Conservation (phyloP, 2,888 invertebrate species). For the Limnephilus marmoratus region DNA sequence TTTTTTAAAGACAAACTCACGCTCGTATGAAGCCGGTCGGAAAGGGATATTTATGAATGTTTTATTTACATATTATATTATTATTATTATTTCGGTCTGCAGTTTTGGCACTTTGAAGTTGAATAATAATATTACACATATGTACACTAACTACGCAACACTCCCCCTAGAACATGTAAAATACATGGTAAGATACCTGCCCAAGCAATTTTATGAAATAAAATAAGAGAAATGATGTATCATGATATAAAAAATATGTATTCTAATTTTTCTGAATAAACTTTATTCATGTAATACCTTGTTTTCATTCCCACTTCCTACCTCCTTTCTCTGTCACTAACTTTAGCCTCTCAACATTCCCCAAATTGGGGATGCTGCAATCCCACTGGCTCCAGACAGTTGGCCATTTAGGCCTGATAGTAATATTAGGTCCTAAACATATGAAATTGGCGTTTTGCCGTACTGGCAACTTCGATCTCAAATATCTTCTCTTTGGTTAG, state of each 20-base stretch:
- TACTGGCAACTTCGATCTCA: too few relatives aligned
- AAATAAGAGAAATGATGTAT: slow-evolving; percentile 58
- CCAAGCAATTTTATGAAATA: slow-evolving; percentile 63
- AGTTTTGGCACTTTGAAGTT: slow-evolving; percentile 55
- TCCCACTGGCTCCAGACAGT: too few relatives aligned
- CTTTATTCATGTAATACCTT: slow-evolving; percentile 58
- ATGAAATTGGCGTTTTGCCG: too few relatives aligned
- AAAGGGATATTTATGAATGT: not conserved
- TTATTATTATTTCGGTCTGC: not conserved
- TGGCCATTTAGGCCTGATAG: too few relatives aligned
- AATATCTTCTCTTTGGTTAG: too few relatives aligned
- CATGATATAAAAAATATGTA: slow-evolving; percentile 61
- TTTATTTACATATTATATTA: not conserved
- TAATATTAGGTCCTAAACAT: too few relatives aligned
- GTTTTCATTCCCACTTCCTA: not conserved
- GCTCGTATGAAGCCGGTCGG: too few relatives aligned
- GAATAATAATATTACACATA: not conserved
- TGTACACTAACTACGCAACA: not conserved
- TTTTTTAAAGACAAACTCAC: too few relatives aligned
- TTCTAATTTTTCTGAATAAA: slow-evolving; percentile 65
- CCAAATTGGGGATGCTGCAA: not conserved
- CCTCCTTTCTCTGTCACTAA: not conserved
- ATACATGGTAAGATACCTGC: slow-evolving; percentile 56
- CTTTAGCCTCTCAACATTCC: not conserved
- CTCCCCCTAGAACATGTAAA: slow-evolving; percentile 10